Base-by-base conservation (phyloP, 1,140 invertebrate genomes). In the Macrotrachela quadricornifera region DNA sequence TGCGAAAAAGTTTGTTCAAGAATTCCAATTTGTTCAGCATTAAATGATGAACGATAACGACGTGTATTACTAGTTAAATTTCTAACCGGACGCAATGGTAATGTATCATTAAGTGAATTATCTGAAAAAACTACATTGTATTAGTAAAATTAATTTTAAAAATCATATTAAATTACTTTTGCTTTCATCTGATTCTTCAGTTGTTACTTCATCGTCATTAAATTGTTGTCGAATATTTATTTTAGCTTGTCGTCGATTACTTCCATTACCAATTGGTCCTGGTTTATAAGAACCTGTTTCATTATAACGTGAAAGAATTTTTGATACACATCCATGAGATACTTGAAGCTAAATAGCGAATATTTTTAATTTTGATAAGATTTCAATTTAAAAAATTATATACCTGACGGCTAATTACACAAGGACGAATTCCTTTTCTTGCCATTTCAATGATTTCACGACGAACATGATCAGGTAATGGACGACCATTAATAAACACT, bases 1-100 rank as follows among this genome's bases (percentile, higher is more conserved):
- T 97, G 97, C 59, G 90, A 83, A 71, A 99, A 99, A 51, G 94
- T 92, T 57, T 86, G 80, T 77, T 99, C 94, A 72, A 99, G 76
- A 78, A 99, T 92, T 61, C 88, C 85, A 0, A 54, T 18, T 42
- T 54, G 43, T 30, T 30, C 21, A 30, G 21, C 21, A 30, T 30
- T 30, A 30, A 30, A 30, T 30, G 21, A 30, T 4, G 21, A 30
- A 30, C 21, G 21, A 30, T 30, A 30, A 30, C 21, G 21, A 30
- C 21, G 21, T 30, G 21, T 8, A 30, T 30, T 30, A 30, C 8
- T 30, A 30, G 21, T 4, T 30, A 30, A 30, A 30, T 30, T 30
- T 30, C 21, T 30, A 4, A 30, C 21, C 8, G 21, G 21, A 30
- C 21, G 21, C 8, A 30, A 30, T 30, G 21, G 21, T 30, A 30